Base-by-base conservation (phyloP, 2,797 vertebrate genomes). In the Peromyscus aztecus region DNA sequence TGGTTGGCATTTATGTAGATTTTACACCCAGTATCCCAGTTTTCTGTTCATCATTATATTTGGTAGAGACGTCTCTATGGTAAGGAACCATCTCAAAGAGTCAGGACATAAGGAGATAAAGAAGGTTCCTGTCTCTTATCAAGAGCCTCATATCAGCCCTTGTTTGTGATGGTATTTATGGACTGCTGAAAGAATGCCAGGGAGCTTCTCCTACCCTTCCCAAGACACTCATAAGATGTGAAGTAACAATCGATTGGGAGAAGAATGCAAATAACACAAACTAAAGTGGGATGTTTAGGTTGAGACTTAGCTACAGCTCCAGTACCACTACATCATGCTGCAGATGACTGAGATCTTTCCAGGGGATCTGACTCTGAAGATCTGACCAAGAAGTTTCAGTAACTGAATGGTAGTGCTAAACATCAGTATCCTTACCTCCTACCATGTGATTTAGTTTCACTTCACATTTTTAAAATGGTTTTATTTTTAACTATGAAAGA, bases 31-130 rank as follows among this genome's bases (percentile, higher is more conserved):
- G 87, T 4, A 21, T 29, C 43, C 71, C 37, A 78, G 69, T 34
- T 89, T 65, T 75, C 92, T 75, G 55, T 90, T 84, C 67, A 71
- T 75, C 67, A 40, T 14, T 59, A 40, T 80, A 75, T 24, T 85
- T 52, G 46, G 71, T 89, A 40, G 75, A 49, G 55, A 89, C 6
- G 46, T 84, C 71, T 95, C 52, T 81, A 31, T 87, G 43, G 24
- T 81, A 57, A 96, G 12, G 23, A 93, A 52, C 13, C 61, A 75
- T 43, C 63, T 55, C 80, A 83, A 93, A 63, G 84, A 93, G 81
- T 78, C 19, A 46, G 37, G 19, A 7, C 57, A 94, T 46, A 71
- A 91, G 43, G n/a, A 78, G 34, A 89, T 27, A 19, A 40, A 71
- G 29, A 78, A 59, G 87, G 49, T 12, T 17, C 12, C 73, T 52